Conservation (phyloP, 2,797 vertebrate genomes). For the Pseudochirops corinnae region DNA sequence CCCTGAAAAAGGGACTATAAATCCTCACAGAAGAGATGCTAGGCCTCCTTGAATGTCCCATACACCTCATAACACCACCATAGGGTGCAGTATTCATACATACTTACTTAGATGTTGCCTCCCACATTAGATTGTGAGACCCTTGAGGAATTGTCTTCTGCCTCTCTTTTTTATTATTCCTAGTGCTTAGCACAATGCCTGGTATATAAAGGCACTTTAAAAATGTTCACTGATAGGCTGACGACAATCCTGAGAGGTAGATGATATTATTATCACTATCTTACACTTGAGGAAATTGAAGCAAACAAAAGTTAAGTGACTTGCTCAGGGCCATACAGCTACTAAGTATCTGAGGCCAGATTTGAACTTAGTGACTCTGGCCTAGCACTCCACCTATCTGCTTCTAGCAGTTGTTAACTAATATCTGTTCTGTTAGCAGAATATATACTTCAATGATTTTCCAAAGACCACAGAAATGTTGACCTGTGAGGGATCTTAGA, state of each 20-base stretch:
- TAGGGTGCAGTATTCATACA: not conserved
- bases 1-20: not conserved
- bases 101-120: not conserved
- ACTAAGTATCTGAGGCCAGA: not conserved
- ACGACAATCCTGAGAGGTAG: not conserved
- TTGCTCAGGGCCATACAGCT: not conserved
- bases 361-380: not conserved
- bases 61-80: not conserved
- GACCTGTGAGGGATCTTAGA: not conserved
- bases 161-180: not conserved
- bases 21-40: not conserved
- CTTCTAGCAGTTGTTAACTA: not conserved
- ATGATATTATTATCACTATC: not conserved
- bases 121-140: not conserved
- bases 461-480: not conserved
- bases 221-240: not conserved
- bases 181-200: not conserved
- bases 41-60: not conserved
- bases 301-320: not conserved
- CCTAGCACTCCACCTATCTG: not conserved
- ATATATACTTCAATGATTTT: not conserved
- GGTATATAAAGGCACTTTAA: not conserved
- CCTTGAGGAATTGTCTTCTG: not conserved
- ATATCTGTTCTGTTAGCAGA: not conserved
- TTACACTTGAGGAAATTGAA: not conserved